Evolutionary conservation across 2,888 invertebrate species (phyloP).

Genomic region (Heterodera filipjevi): DNA sequence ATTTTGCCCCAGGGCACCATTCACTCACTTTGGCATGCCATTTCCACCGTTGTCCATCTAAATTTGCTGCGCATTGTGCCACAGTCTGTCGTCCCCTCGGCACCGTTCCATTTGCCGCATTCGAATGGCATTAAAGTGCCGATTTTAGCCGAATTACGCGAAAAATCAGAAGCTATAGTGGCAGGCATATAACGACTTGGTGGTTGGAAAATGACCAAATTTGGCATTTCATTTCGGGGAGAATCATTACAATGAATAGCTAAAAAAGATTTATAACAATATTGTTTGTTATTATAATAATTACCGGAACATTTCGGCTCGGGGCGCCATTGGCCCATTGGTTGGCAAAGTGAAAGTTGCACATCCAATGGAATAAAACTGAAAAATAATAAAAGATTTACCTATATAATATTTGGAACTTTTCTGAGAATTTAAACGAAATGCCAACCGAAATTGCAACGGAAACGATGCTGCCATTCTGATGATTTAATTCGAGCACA

Average conservation of each 20-base stretch:
- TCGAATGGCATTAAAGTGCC: background rate
- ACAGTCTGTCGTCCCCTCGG: conserved; percentile 7
- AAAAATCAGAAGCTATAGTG: background rate
- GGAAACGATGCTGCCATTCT: background rate
- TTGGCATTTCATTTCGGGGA: background rate
- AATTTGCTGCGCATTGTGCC: conserved; percentile 31
- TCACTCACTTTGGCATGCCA: conserved; percentile 22
- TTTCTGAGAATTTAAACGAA: background rate
- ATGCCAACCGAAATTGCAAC: conserved; percentile 19
- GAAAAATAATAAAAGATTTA: background rate
- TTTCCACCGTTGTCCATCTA: conserved; percentile 35
- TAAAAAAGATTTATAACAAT: too few species aligned
- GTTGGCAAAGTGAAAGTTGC: background rate
- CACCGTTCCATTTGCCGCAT: background rate
- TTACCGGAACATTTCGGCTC: conserved; percentile 5
- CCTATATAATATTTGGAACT: too few species aligned
- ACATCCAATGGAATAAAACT: background rate
- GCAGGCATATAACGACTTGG: background rate
- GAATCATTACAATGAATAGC: background rate
- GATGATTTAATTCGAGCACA: conserved; percentile 5
- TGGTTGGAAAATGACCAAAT: background rate
- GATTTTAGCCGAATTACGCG: background rate
- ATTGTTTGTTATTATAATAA: too few species aligned
- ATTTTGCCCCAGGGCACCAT: background rate
- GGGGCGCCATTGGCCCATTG: background rate